Evolutionary conservation across 2,888 invertebrate genomes (phyloP), one percentile per base, ranked within the genome.

Genomic region (Pogonocherus hispidulus): DNA sequence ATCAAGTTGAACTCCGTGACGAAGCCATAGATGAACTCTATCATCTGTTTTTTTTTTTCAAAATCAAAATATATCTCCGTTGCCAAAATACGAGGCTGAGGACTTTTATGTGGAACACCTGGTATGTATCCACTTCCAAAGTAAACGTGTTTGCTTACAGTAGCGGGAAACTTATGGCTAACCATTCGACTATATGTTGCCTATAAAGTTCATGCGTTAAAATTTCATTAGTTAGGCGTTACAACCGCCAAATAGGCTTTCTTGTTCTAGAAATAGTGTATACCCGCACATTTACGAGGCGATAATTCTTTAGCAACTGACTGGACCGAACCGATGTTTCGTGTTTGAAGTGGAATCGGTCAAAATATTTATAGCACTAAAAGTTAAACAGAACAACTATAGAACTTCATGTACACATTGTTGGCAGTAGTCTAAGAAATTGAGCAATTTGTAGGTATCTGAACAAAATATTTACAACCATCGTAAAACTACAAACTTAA

Each of bases 191-290:
- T 3, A 11, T 20, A 20, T 11, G 5, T 47, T 18, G 47, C 19
- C 47, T 9, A 20, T 20, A 20, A 47, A 47, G 19, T 47, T 47
- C 9, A 47, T 20, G 47, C 47, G 19, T 20, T 20, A 19, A 47
- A 47, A 47, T 47, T 47, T 47, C 19, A 47, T 47, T 47, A 47
- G 47, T 47, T 47, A 11, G 6, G 6, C 3, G 20, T 49, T 49
- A 22, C n/a, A 19, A n/a, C 22, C 49, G 22, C 22, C 49, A 22
- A 19, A 49, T 49, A 5, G n/a, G 22, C 49, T 49, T n/a, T 20
- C 19, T 49, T 9, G 8, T 19, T 4, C 19, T 20, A 20, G 9
- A 49, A 49, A 49, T 49, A 22, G 5, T 49, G 22, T n/a, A 20
- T n/a, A n/a, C n/a, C n/a, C 22, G n/a, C n/a, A n/a, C 4, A 11